A percentile compares a stretch with the other conserved stretches of the same genome.
These are phyloP conservation scores for Heterohyrax brucei DNA, from an alignment of 2,797 vertebrate genomes.

Conservation along the genomic window DNA sequence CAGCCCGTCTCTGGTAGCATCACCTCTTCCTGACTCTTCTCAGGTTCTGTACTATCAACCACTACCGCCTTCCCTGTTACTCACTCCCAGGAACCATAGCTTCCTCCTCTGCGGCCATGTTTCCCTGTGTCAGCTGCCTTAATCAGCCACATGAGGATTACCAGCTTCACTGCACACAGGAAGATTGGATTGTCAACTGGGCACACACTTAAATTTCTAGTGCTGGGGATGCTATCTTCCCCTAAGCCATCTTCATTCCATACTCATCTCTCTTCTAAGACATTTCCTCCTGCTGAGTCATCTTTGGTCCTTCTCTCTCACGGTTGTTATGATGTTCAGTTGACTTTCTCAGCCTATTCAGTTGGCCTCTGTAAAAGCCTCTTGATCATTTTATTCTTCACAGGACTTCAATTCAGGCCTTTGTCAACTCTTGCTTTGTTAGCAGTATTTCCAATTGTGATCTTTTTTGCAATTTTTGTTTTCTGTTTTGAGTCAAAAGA, in stretches of 20 bases:
- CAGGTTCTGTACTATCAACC: not conserved
- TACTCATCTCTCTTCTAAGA: not conserved
- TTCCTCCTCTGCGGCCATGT: not conserved
- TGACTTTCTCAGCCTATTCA: not conserved
- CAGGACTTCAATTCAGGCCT: not conserved
- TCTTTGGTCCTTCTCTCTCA: not conserved
- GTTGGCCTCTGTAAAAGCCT: not conserved
- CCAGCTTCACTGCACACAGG: too few species aligned
- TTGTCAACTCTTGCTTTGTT: not conserved
- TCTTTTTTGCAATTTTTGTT: not conserved
- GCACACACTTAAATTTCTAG: not conserved
- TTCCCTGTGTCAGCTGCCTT: fast-evolving
- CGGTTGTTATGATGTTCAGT: not conserved
- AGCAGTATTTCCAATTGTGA: not conserved
- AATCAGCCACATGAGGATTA: not conserved
- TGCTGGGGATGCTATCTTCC: not conserved
- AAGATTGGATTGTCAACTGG: not conserved
- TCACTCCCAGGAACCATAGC: not conserved
- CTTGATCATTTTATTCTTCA: not conserved
- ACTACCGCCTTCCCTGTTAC: not conserved
- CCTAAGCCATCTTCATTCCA: not conserved
- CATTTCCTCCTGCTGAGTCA: conserved; percentile 4
- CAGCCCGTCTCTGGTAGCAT: fast-evolving
- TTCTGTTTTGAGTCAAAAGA: conserved; percentile 35
- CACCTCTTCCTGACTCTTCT: not conserved